These are phyloP conservation scores for Cavia porcellus DNA, from an alignment of 2,113 vertebrate genomes.

Conservation along the genomic window DNA sequence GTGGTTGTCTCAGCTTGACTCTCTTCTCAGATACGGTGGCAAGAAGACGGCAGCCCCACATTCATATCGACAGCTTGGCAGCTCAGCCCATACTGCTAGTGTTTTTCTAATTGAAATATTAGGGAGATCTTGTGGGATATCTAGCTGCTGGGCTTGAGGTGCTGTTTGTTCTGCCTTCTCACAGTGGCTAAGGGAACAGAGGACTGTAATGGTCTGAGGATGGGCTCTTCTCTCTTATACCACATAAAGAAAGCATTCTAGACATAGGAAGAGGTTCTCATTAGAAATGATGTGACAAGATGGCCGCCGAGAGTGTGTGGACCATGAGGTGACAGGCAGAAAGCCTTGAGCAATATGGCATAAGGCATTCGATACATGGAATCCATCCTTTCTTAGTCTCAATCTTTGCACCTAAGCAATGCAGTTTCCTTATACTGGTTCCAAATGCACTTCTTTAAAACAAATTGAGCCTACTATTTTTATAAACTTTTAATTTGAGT, in stretches of 20 bases:
- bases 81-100: neutral
- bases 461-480: neutral
- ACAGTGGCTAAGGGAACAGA: neutral
- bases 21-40: neutral
- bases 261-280: neutral
- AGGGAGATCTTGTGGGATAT: neutral
- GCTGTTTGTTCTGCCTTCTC: neutral
- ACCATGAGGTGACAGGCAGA: neutral
- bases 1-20: neutral
- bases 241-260: neutral
- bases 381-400: neutral
- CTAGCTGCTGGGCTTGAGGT: neutral
- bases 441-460: neutral
- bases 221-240: neutral
- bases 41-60: neutral
- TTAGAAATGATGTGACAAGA: neutral
- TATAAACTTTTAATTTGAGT: neutral
- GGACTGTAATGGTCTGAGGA: neutral
- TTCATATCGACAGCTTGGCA: neutral
- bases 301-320: fast-evolving
- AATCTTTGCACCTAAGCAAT: neutral
- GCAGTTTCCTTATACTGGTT: neutral
- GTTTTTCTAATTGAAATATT: neutral
- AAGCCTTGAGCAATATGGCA: fast-evolving
- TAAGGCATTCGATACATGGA: fast-evolving